Conservation (phyloP, 2,888 invertebrate species). For the Metallyticus violacea region DNA sequence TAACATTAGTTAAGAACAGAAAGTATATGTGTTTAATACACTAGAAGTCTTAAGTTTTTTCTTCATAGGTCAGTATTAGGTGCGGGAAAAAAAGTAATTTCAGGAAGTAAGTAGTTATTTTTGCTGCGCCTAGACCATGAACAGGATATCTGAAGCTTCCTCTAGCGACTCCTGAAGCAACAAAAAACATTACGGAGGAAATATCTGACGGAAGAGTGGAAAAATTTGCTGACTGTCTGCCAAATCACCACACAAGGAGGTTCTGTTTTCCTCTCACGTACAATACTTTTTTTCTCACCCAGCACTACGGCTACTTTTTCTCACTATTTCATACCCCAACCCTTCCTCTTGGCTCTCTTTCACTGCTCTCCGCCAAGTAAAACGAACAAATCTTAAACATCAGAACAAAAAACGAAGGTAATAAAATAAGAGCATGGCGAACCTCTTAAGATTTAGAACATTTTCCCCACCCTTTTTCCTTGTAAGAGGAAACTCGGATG, state of each 20-base stretch:
- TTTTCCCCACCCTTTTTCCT: background rate
- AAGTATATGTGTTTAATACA: too few species aligned
- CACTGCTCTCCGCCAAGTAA: background rate
- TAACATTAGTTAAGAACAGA: too few species aligned
- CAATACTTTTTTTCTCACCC: background rate
- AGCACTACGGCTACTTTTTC: background rate
- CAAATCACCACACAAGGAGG: background rate
- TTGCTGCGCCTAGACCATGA: background rate
- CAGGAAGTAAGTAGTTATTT: background rate
- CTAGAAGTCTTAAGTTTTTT: too few species aligned
- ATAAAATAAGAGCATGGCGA: background rate
- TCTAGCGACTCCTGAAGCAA: background rate
- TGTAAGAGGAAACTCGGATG: background rate
- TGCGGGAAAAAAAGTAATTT: too few species aligned
- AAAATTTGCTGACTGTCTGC: background rate
- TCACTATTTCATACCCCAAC: background rate
- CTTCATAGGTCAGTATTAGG: too few species aligned
- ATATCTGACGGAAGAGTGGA: background rate
- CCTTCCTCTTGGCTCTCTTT: too few species aligned
- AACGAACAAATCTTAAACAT: background rate
- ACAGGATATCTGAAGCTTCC: background rate
- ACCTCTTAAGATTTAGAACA: background rate
- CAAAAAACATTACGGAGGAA: background rate
- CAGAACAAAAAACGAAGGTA: background rate
- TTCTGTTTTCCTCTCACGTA: background rate